Evolutionary conservation across 2,888 invertebrate species (phyloP).

Genomic region (Melolontha melolontha): DNA sequence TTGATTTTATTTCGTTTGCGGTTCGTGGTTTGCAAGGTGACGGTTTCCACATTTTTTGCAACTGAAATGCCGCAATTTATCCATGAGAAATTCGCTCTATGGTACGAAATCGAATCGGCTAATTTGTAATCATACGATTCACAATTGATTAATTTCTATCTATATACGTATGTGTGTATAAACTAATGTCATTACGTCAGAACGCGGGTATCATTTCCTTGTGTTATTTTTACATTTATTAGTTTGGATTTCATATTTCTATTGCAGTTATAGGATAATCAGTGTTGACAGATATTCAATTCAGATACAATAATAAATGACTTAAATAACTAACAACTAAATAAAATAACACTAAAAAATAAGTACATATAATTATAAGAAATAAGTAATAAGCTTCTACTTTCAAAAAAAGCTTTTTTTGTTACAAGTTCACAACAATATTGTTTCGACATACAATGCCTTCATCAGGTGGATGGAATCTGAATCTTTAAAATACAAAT

Average conservation of each 20-base stretch:
- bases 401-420: too few relatives aligned
- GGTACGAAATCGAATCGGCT: constrained; percentile 29
- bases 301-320: too few relatives aligned
- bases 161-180: not conserved
- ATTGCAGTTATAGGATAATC: not conserved
- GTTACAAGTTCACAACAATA: too few relatives aligned
- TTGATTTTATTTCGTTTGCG: constrained; percentile 59
- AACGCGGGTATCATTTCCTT: constrained; percentile 22
- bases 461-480: too few relatives aligned
- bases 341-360: too few relatives aligned
- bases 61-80: constrained; percentile 44
- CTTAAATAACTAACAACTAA: too few relatives aligned
- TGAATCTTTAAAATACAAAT: too few relatives aligned
- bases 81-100: constrained; percentile 43
- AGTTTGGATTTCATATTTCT: constrained; percentile 14
- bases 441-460: too few relatives aligned
- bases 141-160: constrained; percentile 20
- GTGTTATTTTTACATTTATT: constrained; percentile 16
- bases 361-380: too few relatives aligned
- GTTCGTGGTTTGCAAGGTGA: constrained; percentile 58
- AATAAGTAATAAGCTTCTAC: too few relatives aligned
- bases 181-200: constrained; percentile 34
- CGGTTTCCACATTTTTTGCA: constrained; percentile 51
- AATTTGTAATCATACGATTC: constrained; percentile 22
- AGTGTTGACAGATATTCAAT: too few relatives aligned